Percentiles rank a stretch among this genome's conserved stretches.
Evolutionary conservation across 1,140 invertebrate species (phyloP).

Genomic region (Drosophila sp.): DNA sequence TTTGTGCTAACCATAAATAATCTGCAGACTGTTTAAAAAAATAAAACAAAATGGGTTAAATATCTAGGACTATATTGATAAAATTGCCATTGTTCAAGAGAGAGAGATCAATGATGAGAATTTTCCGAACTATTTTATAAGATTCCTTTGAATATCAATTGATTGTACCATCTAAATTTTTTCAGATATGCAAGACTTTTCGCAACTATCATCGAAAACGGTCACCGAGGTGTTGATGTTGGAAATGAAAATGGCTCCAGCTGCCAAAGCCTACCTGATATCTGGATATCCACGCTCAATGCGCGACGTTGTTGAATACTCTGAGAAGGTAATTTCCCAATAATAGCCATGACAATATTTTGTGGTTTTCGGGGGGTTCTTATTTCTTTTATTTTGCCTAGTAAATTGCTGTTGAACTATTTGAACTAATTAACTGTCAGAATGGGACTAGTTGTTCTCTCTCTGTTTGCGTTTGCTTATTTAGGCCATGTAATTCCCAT

Average conservation of each 20-base stretch:
- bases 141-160: not conserved
- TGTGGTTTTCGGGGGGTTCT: conserved; percentile 26
- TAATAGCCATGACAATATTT: not conserved
- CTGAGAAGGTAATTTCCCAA: conserved; percentile 89
- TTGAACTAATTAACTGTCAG: conserved; percentile 73
- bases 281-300: conserved; percentile 97
- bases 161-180: conserved; percentile 50
- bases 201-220: conserved; percentile 91
- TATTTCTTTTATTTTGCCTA: conserved; percentile 48
- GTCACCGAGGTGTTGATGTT: conserved; percentile 95
- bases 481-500: conserved; percentile 53
- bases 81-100: too few species aligned
- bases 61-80: too few species aligned
- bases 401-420: conserved; percentile 62
- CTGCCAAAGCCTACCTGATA: conserved; percentile 95
- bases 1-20: too few species aligned
- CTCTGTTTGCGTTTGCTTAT: conserved; percentile 44
- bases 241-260: conserved; percentile 95
- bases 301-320: conserved; percentile 95
- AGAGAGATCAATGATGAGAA: too few species aligned
- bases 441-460: conserved; percentile 15
- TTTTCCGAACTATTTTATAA: too few species aligned
- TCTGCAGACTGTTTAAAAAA: too few species aligned
- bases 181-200: conserved; percentile 92
- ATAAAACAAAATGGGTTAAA: too few species aligned